Base-by-base conservation (phyloP, 2,113 vertebrate genomes). In the Hippocampus zosterae region DNA sequence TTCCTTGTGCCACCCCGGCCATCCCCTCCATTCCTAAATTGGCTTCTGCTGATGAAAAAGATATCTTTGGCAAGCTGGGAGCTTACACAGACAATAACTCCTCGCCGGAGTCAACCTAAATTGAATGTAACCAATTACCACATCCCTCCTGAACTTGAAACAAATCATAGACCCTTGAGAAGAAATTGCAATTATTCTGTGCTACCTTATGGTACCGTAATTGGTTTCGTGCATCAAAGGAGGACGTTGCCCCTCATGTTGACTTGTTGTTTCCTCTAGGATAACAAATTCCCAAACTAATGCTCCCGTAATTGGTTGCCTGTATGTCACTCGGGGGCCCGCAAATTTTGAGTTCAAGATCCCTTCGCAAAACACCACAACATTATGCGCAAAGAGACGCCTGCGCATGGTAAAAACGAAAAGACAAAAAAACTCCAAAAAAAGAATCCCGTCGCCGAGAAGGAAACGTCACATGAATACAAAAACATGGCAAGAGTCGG, bases 291-390 rank as follows among this genome's bases (percentile, higher is more conserved):
- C 55, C 55, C 25, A 59, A 76, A 70, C 72, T 16, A 6, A 16
- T 33, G 25, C 25, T 67, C 46, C 68, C 67, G 67, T 79, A 85
- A 84, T 81, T 81, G 78, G 76, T 59, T 84, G 65, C 48, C 48
- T 74, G 61, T 46, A 73, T 66, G 66, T 72, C 62, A 72, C 71
- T 74, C 33, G 48, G 67, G 61, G 68, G 69, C 73, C 77, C 71
- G 41, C 63, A 66, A 69, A 53, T 27, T 46, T 42, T 53, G 33
- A 15, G 29, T 67, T 63, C 67, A 65, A 33, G 72, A 68, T 66
- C 13, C n/a, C 63, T 23, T 42, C 50, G n/a, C 52, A 57, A 27
- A 59, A 50, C 13, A 46, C 62, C 48, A 23, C 37, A 40, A 9
- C 50, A 55, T 65, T 1, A 62, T 8, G 61, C 11, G 8, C 8